These are phyloP conservation scores for Nasalis larvatus DNA, from an alignment of 2,113 vertebrate species.

Conservation along the genomic window DNA sequence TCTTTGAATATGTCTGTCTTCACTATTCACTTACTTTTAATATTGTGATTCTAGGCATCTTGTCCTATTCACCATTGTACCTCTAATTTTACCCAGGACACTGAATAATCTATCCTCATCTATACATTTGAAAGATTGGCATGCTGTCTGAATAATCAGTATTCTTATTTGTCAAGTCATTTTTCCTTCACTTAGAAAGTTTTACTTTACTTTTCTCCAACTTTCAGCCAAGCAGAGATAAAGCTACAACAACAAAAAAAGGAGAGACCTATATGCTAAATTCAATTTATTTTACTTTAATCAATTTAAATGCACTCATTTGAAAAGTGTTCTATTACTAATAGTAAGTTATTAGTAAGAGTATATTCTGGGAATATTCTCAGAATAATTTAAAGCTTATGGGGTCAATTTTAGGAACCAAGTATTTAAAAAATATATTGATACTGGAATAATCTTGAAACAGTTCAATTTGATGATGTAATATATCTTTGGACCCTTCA, in stretches of 20 bases:
- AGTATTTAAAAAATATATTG: neutral
- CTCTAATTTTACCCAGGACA: neutral
- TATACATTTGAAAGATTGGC: neutral
- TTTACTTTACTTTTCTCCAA: neutral
- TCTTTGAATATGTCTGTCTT: neutral
- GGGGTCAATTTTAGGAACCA: neutral
- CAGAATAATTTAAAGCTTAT: neutral
- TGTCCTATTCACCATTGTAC: neutral
- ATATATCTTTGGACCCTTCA: neutral
- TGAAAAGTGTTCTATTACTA: neutral
- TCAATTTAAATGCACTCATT: neutral
- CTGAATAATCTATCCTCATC: neutral
- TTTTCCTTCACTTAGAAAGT: neutral
- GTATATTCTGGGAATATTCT: neutral
- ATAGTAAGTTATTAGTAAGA: neutral
- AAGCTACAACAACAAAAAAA: neutral
- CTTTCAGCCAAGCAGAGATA: neutral
- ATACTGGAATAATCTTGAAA: neutral
- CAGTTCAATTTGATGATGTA: neutral
- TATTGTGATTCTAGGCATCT: neutral
- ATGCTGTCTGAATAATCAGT: neutral
- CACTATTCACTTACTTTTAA: neutral
- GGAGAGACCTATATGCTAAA: neutral
- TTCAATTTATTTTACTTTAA: neutral
- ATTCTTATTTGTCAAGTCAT: neutral